Percentiles rank a stretch among this genome's conserved stretches.
Conservation (phyloP, 1,140 invertebrate species). For the Pseudobourletiella spinata region DNA sequence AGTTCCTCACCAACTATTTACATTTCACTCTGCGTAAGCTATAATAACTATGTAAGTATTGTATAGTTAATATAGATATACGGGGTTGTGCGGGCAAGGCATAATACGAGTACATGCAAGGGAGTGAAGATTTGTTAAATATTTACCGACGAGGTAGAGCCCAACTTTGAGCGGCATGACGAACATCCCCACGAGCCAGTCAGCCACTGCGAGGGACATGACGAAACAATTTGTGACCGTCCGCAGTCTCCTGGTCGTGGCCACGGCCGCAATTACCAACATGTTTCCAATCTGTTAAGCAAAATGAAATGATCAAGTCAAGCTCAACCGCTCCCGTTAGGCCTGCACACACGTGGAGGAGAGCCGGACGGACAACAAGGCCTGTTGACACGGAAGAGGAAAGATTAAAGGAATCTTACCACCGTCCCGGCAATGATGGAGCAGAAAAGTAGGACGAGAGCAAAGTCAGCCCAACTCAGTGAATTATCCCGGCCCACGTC, state of each 20-base stretch:
- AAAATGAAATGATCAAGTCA: background rate
- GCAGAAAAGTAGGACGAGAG: slow-evolving; percentile 40
- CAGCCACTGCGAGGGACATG: slow-evolving; percentile 62
- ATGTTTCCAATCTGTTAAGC: slow-evolving; percentile 64
- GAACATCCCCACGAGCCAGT: slow-evolving; percentile 80
- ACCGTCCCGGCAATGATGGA: slow-evolving; percentile 43
- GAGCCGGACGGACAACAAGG: background rate
- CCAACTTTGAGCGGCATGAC: slow-evolving; percentile 87
- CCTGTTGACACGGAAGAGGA: too few species aligned
- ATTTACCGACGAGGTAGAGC: slow-evolving; percentile 15
- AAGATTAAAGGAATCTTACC: slow-evolving; percentile 36
- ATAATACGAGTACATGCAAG: too few species aligned
- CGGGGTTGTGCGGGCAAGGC: too few species aligned
- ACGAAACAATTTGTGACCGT: slow-evolving; percentile 94
- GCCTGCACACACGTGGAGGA: background rate
- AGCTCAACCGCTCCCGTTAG: background rate
- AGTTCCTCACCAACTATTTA: too few species aligned
- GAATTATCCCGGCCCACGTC: background rate
- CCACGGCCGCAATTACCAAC: slow-evolving; percentile 79
- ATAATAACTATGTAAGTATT: too few species aligned
- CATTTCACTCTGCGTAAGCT: too few species aligned
- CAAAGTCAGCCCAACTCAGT: slow-evolving; percentile 39
- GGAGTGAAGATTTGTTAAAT: too few species aligned
- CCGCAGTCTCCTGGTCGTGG: slow-evolving; percentile 77
- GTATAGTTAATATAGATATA: too few species aligned